Evolutionary conservation across 2,113 vertebrate species (phyloP).

Genomic region (Atherinomorus stipes): DNA sequence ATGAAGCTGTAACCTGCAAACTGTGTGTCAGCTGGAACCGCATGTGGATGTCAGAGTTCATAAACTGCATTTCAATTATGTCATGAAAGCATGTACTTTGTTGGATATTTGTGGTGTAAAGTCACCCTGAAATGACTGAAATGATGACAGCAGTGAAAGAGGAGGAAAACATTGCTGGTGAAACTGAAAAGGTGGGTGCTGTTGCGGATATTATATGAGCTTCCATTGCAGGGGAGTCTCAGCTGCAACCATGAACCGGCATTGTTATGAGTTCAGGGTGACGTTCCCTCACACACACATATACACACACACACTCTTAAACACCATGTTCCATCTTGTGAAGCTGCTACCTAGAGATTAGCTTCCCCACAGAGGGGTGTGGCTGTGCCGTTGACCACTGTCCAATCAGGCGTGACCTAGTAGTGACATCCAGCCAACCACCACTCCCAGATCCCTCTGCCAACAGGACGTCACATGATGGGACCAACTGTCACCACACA

Average conservation of each 20-base stretch:
- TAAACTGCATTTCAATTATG: constrained; percentile 54
- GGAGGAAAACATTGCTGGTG: constrained; percentile 39
- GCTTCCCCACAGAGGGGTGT: constrained; percentile 72
- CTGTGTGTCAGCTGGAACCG: constrained; percentile 53
- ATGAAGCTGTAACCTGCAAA: constrained; percentile 65
- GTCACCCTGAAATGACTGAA: constrained; percentile 55
- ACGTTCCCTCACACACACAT: constrained; percentile 6
- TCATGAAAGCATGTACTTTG: constrained; percentile 45
- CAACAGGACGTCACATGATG: constrained; percentile 70
- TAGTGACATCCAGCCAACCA: constrained; percentile 66
- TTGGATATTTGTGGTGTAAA: constrained; percentile 57
- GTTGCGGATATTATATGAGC: constrained; percentile 17
- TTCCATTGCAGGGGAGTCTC: constrained; percentile 25
- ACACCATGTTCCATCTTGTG: constrained; percentile 31
- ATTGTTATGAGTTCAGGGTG: constrained; percentile 6
- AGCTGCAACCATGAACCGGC: constrained; percentile 16
- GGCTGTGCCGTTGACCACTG: constrained; percentile 55
- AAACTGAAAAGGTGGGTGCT: constrained; percentile 45
- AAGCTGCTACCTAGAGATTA: constrained; percentile 76
- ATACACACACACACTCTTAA: constrained; percentile 7
- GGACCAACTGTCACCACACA: constrained; percentile 81
- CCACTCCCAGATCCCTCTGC: constrained; percentile 65
- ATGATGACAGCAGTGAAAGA: constrained; percentile 42
- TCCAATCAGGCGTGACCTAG: constrained; percentile 71
- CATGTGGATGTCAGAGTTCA: constrained; percentile 43